phyloP scores from a whole-genome alignment of 2,113 vertebrate species.

The Halcyon senegalensis region DNA sequence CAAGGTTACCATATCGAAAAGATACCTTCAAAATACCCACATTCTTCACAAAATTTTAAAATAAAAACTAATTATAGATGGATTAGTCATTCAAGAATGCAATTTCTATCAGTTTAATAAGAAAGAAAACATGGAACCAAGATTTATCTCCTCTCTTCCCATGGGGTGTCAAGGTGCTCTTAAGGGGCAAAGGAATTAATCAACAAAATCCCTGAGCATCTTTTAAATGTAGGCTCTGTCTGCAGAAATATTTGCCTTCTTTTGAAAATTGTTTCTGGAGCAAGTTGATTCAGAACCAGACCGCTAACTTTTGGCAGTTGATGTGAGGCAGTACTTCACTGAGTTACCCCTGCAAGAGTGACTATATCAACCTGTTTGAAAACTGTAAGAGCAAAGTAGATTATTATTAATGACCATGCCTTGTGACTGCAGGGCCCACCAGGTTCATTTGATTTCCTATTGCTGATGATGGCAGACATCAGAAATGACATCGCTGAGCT shows the following conservation, averaged over 20 bases:
- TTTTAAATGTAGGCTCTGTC: background rate
- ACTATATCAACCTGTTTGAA: background rate
- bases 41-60: background rate
- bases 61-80: background rate
- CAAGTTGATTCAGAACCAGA: background rate
- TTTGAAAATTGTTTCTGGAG: background rate
- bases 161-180: background rate
- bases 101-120: background rate
- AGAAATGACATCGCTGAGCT: conserved; percentile 93
- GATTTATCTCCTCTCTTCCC: background rate
- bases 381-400: background rate
- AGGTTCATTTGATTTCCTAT: conserved; percentile 95
- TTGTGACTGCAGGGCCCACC: conserved; percentile 85
- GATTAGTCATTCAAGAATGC: background rate
- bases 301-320: background rate
- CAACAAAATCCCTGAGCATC: background rate
- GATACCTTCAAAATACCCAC: background rate
- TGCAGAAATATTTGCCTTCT: background rate
- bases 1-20: background rate
- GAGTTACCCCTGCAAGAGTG: background rate
- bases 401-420: background rate
- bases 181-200: background rate
- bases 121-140: background rate
- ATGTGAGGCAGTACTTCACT: background rate
- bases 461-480: conserved; percentile 96